Base-by-base conservation (phyloP, 35 echinoderm and acorn worm genomes). In the Amphiura filiformis region DNA sequence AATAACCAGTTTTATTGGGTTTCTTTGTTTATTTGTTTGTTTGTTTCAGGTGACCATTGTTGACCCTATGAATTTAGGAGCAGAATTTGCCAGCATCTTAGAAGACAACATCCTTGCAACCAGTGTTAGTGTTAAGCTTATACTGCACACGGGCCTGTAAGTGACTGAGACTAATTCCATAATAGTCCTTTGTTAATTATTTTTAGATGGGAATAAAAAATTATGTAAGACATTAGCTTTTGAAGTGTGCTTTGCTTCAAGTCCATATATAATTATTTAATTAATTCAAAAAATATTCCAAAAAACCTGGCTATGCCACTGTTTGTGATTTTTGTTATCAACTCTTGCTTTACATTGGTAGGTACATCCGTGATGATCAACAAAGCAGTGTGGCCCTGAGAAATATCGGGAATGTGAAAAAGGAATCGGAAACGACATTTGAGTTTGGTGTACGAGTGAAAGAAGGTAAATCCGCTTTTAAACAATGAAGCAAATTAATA, bases 141-240 rank as follows among this genome's bases (percentile, higher is more conserved):
- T 92, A 11, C 77, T 99, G 13, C 96, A 99, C 84, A 94, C 80
- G 52, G 96, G 96, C 80, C 34, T 99, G 96, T 99, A 87, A 98
- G 96, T 98, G 76, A 32, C 31, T n/a, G n/a, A n/a, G n/a, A n/a
- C n/a, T n/a, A n/a, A n/a, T n/a, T n/a, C n/a, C n/a, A n/a, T n/a
- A n/a, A n/a, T n/a, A n/a, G n/a, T n/a, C n/a, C n/a, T n/a, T n/a
- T n/a, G n/a, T n/a, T n/a, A n/a, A n/a, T n/a, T n/a, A n/a, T n/a
- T n/a, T n/a, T n/a, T n/a, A n/a, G n/a, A n/a, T n/a, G n/a, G n/a
- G n/a, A n/a, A n/a, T n/a, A n/a, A n/a, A n/a, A n/a, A n/a, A n/a
- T n/a, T n/a, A n/a, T n/a, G n/a, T n/a, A n/a, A n/a, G n/a, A n/a
- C n/a, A n/a, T n/a, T n/a, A n/a, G n/a, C n/a, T n/a, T n/a, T n/a